phyloP scores from a whole-genome alignment of 2,113 vertebrate species.

The Saccopteryx bilineata region DNA sequence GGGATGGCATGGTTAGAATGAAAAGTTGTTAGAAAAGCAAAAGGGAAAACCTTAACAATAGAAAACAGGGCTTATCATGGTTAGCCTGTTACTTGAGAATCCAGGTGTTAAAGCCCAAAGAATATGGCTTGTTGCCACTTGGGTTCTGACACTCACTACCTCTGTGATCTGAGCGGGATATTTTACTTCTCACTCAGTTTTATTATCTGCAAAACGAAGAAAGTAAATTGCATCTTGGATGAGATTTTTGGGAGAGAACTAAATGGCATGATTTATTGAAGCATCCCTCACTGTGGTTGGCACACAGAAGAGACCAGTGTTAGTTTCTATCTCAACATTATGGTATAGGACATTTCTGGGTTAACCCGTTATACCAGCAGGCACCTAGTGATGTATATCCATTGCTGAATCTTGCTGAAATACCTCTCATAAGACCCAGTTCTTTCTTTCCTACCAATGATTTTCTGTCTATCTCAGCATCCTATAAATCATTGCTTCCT shows the following conservation, averaged over 20 bases:
- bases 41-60: background rate
- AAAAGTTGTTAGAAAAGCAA: background rate
- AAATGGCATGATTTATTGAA: background rate
- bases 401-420: background rate
- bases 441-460: background rate
- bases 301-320: background rate
- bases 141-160: background rate
- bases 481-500: background rate
- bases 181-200: background rate
- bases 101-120: background rate
- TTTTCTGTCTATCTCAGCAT: background rate
- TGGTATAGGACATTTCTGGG: background rate
- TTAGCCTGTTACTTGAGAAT: background rate
- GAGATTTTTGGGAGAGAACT: background rate
- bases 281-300: background rate
- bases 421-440: background rate
- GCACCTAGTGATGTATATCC: background rate
- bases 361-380: too few species aligned
- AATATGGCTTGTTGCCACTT: background rate
- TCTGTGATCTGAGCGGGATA: background rate
- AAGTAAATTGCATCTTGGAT: background rate
- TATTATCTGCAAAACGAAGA: background rate
- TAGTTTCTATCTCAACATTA: background rate
- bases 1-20: accelerated
- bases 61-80: background rate